A percentile compares a stretch with the other conserved stretches of the same genome.
phyloP scores from a whole-genome alignment of 2,797 vertebrate species.

The Lutjanus argentimaculatus region DNA sequence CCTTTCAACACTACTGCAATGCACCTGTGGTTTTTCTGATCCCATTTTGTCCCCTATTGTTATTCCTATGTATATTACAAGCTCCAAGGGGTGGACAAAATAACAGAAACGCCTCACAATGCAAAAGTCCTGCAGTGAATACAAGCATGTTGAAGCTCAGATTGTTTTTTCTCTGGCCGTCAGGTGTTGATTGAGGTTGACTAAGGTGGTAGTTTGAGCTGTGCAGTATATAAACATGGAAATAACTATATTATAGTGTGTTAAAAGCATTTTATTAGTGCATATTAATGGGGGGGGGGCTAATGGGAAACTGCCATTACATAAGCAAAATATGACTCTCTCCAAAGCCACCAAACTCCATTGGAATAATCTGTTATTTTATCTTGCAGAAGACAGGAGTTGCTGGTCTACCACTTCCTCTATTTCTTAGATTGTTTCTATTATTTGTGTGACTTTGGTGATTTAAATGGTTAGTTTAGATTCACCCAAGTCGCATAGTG shows the following conservation, averaged over 20 bases:
- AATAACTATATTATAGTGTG: not conserved
- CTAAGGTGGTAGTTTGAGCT: not conserved
- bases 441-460: too few relatives aligned
- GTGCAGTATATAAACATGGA: not conserved
- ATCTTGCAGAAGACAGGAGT: too few relatives aligned
- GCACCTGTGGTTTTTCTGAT: not conserved
- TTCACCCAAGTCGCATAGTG: too few relatives aligned
- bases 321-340: too few relatives aligned
- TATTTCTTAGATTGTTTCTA: too few relatives aligned
- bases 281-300: too few relatives aligned
- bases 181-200: not conserved
- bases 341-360: too few relatives aligned
- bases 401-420: too few relatives aligned
- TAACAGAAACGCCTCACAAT: slow-evolving; percentile 1
- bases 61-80: not conserved
- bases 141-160: not conserved
- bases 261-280: not conserved
- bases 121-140: slow-evolving; percentile 1
- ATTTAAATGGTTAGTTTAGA: too few relatives aligned
- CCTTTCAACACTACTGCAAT: too few relatives aligned
- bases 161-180: not conserved
- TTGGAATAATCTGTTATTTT: too few relatives aligned
- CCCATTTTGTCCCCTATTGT: not conserved
- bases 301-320: too few relatives aligned
- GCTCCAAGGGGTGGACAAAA: not conserved